phyloP scores from a whole-genome alignment of 2,113 vertebrate species.

The Chlorocebus sabaeus region DNA sequence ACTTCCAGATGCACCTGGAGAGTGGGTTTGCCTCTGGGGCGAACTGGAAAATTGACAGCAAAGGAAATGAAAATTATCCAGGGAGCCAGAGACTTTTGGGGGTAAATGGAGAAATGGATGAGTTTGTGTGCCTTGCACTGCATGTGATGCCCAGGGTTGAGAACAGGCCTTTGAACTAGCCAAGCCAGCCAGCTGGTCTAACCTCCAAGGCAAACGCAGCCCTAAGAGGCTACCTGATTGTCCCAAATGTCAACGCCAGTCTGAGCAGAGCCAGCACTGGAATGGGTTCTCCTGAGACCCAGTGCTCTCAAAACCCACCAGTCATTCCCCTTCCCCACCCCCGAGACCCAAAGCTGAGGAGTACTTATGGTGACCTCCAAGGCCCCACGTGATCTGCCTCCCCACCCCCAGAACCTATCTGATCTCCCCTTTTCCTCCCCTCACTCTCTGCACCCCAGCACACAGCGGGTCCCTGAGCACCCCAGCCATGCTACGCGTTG shows the following conservation, averaged over 20 bases:
- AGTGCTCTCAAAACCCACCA: neutral
- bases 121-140: neutral
- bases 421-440: neutral
- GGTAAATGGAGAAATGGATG: too few relatives aligned
- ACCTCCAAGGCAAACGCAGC: neutral
- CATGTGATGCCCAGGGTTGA: neutral
- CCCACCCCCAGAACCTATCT: neutral
- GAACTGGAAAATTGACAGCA: neutral
- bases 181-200: neutral
- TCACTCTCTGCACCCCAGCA: neutral
- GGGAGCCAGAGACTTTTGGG: too few relatives aligned
- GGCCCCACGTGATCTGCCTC: fast-evolving
- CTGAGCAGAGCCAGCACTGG: neutral
- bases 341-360: neutral
- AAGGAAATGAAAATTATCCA: neutral
- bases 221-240: neutral
- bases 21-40: neutral
- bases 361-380: neutral
- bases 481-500: fast-evolving
- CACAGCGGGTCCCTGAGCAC: neutral
- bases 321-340: neutral
- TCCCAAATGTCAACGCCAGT: neutral
- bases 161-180: neutral
- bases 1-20: conserved; percentile 22
- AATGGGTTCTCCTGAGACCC: neutral